Conservation (phyloP, 2,113 vertebrate genomes). For the Leuciscus idus region DNA sequence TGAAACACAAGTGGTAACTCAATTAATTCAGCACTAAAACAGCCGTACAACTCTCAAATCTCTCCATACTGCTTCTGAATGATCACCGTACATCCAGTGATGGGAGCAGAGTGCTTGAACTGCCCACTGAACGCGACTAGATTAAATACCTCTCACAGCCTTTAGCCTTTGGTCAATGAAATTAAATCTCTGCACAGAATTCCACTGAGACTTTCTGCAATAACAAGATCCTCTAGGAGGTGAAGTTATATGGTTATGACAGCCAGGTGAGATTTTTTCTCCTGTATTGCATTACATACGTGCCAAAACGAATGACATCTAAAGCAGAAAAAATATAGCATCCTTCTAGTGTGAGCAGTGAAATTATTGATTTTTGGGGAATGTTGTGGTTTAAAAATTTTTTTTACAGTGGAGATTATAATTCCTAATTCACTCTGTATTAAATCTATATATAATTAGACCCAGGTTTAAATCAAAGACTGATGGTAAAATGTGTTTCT, state of each 20-base stretch:
- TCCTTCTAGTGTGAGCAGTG: not conserved
- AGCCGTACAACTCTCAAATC: not conserved
- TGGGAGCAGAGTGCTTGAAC: not conserved
- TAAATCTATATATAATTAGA: not conserved
- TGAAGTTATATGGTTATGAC: constrained; percentile 15
- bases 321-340: not conserved
- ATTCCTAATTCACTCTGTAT: not conserved
- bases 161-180: constrained; percentile 24
- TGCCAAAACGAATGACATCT: not conserved
- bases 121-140: not conserved
- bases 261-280: not conserved
- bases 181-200: constrained; percentile 29
- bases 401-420: too few species aligned
- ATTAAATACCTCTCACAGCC: constrained; percentile 17
- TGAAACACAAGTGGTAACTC: not conserved
- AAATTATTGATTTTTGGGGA: not conserved
- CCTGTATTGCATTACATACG: not conserved
- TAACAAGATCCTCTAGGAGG: constrained; percentile 7
- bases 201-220: constrained; percentile 7
- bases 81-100: not conserved
- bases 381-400: not conserved
- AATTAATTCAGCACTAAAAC: constrained; percentile 7
- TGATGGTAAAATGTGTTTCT: not conserved
- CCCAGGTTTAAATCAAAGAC: not conserved
- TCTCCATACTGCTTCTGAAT: not conserved